These are phyloP conservation scores for Channallabes apus DNA, from an alignment of 2,797 vertebrate genomes.

Conservation along the genomic window DNA sequence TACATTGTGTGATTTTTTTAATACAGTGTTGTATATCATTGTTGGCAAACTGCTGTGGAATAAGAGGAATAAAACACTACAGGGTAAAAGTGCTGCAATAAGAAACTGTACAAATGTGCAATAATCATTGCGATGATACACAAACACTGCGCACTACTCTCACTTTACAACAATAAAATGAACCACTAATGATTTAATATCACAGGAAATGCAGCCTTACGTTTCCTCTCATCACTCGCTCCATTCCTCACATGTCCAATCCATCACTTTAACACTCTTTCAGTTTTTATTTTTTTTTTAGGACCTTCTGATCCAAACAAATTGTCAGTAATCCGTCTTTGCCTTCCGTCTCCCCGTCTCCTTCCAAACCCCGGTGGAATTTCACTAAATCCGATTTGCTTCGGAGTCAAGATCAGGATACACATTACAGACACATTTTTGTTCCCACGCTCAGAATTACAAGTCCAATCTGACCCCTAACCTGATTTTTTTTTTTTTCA, in stretches of 20 bases:
- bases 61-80: not conserved
- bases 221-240: conserved; percentile 45
- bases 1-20: not conserved
- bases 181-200: not conserved
- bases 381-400: conserved; percentile 33
- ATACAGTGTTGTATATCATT: not conserved
- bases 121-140: not conserved
- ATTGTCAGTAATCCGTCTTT: conserved; percentile 50
- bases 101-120: not conserved
- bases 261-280: conserved; percentile 1
- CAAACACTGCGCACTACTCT: not conserved
- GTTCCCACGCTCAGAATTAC: conserved; percentile 44
- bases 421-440: not conserved
- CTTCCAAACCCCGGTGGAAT: conserved; percentile 30
- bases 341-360: not conserved
- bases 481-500: not conserved
- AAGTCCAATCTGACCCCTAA: conserved; percentile 42
- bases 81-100: not conserved
- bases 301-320: conserved; percentile 36
- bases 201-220: conserved; percentile 41
- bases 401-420: not conserved
- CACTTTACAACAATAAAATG: not conserved
- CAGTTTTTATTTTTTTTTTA: conserved; percentile 11
- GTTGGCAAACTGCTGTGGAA: not conserved
- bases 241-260: conserved; percentile 1